Percentiles rank a stretch among this genome's conserved stretches.
phyloP scores from a whole-genome alignment of 2,113 vertebrate genomes.

The Eupsittula cactorum region DNA sequence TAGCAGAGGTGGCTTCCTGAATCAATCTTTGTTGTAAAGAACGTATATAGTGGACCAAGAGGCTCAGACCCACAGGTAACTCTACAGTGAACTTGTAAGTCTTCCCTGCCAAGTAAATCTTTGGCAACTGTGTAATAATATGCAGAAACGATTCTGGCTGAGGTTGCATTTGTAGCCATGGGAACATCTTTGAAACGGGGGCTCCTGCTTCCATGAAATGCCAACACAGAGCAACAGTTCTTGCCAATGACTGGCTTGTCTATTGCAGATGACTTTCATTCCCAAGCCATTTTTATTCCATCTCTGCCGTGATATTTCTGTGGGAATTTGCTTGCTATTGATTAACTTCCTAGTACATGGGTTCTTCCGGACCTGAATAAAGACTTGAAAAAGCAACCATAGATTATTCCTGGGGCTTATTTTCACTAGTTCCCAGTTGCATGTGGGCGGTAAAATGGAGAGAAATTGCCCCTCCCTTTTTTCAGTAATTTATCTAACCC shows the following conservation, averaged over 20 bases:
- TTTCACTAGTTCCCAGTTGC: not conserved
- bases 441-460: not conserved
- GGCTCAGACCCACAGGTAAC: not conserved
- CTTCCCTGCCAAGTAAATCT: not conserved
- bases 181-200: not conserved
- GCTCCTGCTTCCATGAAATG: not conserved
- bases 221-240: not conserved
- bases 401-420: not conserved
- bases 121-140: not conserved
- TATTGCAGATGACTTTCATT: not conserved
- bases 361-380: not conserved
- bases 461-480: constrained; percentile 23
- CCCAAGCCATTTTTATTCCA: not conserved
- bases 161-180: not conserved
- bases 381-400: not conserved
- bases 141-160: not conserved
- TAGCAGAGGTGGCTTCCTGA: not conserved
- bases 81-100: not conserved
- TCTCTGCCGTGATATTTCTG: not conserved
- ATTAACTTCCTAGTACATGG: not conserved
- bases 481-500: constrained; percentile 20
- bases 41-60: not conserved
- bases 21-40: not conserved
- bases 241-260: not conserved
- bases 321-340: not conserved